Evolutionary conservation across 2,113 vertebrate genomes (phyloP), one percentile per base, ranked within the genome.

Genomic region (Indicator maculatus): DNA sequence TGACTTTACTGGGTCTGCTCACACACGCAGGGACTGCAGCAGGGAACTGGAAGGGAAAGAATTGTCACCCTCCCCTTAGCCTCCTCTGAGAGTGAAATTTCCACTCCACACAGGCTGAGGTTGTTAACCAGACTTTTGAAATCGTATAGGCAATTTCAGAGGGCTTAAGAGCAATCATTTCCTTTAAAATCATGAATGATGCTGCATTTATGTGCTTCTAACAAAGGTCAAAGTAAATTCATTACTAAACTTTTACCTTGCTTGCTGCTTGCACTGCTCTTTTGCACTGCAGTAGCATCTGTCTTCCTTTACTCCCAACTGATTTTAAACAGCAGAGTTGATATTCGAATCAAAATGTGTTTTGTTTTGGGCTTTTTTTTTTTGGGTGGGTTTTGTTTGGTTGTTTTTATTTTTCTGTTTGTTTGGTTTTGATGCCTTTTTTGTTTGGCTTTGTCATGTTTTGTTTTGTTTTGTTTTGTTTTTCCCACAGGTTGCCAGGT

Each of bases 401-500:
- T 24, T 23, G 23, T 12, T 24, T 52, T 52, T 24, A 23, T 12
- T 50, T 23, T 47, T 47, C 18, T 19, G 47, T 11, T 50, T 19
- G 47, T 11, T 50, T 24, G 50, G 50, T 24, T 52, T 52, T 52
- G 50, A 52, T 52, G 45, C 41, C 16, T 44, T 44, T 13, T 44
- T 44, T 44, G 15, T 44, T 14, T 44, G 41, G 15, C 16, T 41
- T 14, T 41, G 41, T 41, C 15, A 6, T 5, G 44, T 24, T 52
- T 24, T 23, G 50, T 12, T 11, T 24, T 52, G 50, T 23, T 52
- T 52, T 52, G 50, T 12, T 24, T 50, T 21, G 20, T 52, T 52
- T 52, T 13, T 23, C 96, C 50, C 96, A 38, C 96, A 99, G 99
- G 96, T 98, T 63, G 96, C 97, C 80, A 98, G 99, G 93, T 94